Percentiles rank a stretch among this genome's conserved stretches.
These are phyloP conservation scores for Rhinogobio ventralis DNA, from an alignment of 2,797 vertebrate species.

Conservation along the genomic window DNA sequence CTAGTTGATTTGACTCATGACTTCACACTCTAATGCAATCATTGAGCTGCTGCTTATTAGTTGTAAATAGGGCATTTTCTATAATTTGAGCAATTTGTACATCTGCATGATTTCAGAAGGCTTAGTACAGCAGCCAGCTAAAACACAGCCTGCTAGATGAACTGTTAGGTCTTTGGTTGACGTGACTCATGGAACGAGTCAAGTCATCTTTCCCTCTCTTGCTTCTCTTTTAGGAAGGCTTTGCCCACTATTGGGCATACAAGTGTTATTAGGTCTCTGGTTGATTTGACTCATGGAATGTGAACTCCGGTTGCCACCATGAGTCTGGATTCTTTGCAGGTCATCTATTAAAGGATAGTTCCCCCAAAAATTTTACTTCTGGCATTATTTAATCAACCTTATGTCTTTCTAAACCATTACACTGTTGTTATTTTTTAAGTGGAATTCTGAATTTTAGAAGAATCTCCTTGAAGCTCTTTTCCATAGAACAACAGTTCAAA, in stretches of 20 bases:
- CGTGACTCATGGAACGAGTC: conserved; percentile 45
- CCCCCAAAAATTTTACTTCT: background rate
- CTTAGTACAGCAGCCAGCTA: background rate
- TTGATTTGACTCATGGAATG: conserved; percentile 52
- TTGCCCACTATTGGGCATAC: background rate
- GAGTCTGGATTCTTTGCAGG: background rate
- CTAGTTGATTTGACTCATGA: background rate
- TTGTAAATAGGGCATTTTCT: background rate
- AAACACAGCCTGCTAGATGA: conserved; percentile 13
- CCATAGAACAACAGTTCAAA: background rate
- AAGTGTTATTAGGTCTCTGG: conserved; percentile 18
- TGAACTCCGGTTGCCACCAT: background rate
- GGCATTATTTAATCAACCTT: background rate
- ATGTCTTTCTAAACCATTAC: background rate
- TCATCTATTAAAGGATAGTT: background rate
- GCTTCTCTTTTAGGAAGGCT: background rate
- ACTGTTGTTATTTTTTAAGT: background rate
- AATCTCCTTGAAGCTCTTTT: background rate
- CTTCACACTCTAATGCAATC: background rate
- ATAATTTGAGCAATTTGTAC: background rate
- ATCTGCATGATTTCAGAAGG: background rate
- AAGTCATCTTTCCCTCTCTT: background rate
- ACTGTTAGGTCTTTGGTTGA: conserved; percentile 26
- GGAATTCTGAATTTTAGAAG: background rate
- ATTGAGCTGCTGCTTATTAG: background rate